Evolutionary conservation across 2,113 vertebrate genomes (phyloP).

Genomic region (Quiscalus mexicanus): DNA sequence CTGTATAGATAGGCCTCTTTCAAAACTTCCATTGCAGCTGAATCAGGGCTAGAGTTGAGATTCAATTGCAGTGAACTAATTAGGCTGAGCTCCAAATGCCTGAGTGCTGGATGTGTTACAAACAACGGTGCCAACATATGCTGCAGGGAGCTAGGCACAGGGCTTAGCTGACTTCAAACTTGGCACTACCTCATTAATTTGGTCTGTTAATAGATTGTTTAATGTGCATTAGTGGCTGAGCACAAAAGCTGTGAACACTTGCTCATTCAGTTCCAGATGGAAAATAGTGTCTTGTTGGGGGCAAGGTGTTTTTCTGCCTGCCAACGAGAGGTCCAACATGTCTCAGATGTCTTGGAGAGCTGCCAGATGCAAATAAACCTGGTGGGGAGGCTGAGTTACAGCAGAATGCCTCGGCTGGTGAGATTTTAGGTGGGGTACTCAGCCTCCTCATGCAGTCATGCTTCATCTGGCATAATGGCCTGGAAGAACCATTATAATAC

Average conservation of each 20-base stretch:
- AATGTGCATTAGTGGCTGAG: background rate
- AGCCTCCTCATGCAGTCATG: background rate
- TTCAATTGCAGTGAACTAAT: slow-evolving; percentile 57
- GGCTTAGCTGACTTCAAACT: slow-evolving; percentile 17
- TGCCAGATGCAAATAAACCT: background rate
- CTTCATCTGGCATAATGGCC: background rate
- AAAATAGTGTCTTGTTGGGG: slow-evolving; percentile 11
- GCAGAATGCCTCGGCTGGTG: background rate
- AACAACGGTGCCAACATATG: background rate
- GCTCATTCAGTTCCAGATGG: background rate
- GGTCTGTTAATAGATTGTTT: slow-evolving; percentile 40
- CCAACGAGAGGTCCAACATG: background rate
- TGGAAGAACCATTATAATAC: background rate
- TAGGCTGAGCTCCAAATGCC: slow-evolving; percentile 46
- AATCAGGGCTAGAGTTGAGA: slow-evolving; percentile 26
- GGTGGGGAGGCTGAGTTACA: background rate
- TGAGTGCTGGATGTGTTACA: background rate
- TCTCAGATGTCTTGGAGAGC: background rate
- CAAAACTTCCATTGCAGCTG: background rate
- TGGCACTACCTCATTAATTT: slow-evolving; percentile 39
- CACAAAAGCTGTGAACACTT: slow-evolving; percentile 3
- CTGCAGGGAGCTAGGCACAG: background rate
- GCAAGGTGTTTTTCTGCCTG: slow-evolving; percentile 19
- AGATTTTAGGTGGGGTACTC: background rate
- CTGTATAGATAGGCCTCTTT: slow-evolving; percentile 21